These are phyloP conservation scores for Margarornis squamiger DNA, from an alignment of 2,797 vertebrate species.

Conservation along the genomic window DNA sequence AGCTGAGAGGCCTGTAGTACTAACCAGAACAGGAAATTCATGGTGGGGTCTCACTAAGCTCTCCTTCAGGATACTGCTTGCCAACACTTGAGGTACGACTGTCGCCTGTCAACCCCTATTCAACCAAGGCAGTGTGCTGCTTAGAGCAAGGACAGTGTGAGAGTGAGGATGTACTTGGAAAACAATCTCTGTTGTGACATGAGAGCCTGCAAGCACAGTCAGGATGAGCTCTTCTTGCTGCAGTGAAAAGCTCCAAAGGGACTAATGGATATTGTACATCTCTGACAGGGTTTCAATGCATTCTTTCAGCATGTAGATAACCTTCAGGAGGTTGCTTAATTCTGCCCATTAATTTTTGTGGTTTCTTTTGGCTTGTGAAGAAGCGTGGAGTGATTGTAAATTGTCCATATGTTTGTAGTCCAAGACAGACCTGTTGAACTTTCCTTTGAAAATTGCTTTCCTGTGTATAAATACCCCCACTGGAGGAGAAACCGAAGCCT, in stretches of 20 bases:
- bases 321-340: not conserved
- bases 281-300: not conserved
- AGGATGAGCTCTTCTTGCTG: not conserved
- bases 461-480: not conserved
- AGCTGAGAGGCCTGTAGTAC: not conserved
- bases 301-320: not conserved
- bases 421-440: not conserved
- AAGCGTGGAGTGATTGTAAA: not conserved
- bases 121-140: not conserved
- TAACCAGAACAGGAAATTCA: slow-evolving; percentile 43
- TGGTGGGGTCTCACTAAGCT: not conserved
- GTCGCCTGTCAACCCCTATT: not conserved
- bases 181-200: not conserved
- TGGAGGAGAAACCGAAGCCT: not conserved
- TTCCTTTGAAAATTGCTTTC: not conserved
- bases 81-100: not conserved
- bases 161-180: not conserved
- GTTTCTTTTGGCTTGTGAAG: not conserved
- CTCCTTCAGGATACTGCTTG: not conserved
- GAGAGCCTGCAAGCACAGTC: not conserved
- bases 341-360: not conserved
- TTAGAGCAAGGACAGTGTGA: not conserved
- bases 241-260: not conserved
- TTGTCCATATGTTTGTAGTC: not conserved
- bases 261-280: not conserved